Conservation (phyloP, 2,113 vertebrate species). For the Pangasianodon hypophthalmus region DNA sequence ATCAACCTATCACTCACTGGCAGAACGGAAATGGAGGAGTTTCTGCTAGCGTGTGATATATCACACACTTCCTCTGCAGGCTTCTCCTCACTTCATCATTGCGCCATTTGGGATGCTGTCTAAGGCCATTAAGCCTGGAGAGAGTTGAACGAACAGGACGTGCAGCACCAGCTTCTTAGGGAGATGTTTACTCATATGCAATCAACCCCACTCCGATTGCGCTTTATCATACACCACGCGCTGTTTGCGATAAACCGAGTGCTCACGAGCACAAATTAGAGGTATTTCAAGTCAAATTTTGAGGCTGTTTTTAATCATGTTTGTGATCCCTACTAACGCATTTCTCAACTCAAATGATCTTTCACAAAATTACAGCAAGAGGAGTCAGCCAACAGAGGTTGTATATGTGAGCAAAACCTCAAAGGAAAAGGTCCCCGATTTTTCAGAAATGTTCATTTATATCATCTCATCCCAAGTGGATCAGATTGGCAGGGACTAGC, state of each 20-base stretch:
- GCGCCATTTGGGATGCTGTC: constrained; percentile 17
- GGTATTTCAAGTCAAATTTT: neutral
- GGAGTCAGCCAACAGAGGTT: neutral
- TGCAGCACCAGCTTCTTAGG: constrained; percentile 35
- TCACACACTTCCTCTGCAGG: constrained; percentile 31
- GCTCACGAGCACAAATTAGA: neutral
- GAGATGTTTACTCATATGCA: constrained; percentile 52
- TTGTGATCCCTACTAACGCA: neutral
- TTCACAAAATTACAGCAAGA: neutral
- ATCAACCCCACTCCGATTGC: constrained; percentile 32
- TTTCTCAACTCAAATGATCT: neutral
- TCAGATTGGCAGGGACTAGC: neutral
- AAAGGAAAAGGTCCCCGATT: neutral
- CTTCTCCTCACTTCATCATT: constrained; percentile 43
- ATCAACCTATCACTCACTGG: constrained; percentile 23
- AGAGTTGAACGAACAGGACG: constrained; percentile 24
- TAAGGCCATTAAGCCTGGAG: constrained; percentile 34
- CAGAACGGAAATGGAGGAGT: constrained; percentile 31
- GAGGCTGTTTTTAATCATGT: neutral
- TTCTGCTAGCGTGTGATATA: constrained; percentile 13
- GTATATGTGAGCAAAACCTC: neutral
- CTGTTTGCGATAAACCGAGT: neutral
- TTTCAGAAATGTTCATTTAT: neutral
- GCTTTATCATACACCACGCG: constrained; percentile 36
- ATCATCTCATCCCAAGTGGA: constrained; percentile 1